These are phyloP conservation scores for Charaxes varanes DNA, from an alignment of 1,140 invertebrate species.

Conservation along the genomic window DNA sequence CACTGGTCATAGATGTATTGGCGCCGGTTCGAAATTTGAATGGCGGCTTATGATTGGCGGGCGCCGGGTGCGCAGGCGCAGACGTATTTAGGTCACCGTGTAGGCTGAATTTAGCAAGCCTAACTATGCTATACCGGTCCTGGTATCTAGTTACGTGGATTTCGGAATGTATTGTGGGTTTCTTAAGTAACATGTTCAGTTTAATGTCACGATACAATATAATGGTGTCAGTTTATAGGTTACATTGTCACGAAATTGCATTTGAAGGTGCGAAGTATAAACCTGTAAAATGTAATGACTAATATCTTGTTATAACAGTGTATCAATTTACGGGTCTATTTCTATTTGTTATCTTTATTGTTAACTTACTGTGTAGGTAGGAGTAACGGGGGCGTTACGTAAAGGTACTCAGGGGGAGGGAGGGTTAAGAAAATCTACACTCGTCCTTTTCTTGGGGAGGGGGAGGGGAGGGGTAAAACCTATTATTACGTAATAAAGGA, in stretches of 20 bases:
- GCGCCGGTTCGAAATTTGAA: conserved; percentile 58
- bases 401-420: too few relatives aligned
- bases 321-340: too few relatives aligned
- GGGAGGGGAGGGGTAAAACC: too few relatives aligned
- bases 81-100: conserved; percentile 61
- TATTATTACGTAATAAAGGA: too few relatives aligned
- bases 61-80: conserved; percentile 58
- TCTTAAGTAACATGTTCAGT: conserved; percentile 10
- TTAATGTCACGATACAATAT: conserved; percentile 10
- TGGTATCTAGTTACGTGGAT: conserved; percentile 17
- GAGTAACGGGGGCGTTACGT: too few relatives aligned
- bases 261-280: conserved; percentile 5
- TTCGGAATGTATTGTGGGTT: conserved; percentile 27
- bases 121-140: conserved; percentile 14
- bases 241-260: neutral
- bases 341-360: too few relatives aligned
- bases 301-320: too few relatives aligned
- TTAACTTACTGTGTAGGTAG: too few relatives aligned
- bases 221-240: conserved; percentile 9
- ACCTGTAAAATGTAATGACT: neutral
- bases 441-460: too few relatives aligned
- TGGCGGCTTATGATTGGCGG: conserved; percentile 55
- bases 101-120: conserved; percentile 53
- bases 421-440: too few relatives aligned
- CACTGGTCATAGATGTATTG: conserved; percentile 43